phyloP scores from a whole-genome alignment of 2,888 invertebrate genomes.

The Amphipyra tragopoginis region DNA sequence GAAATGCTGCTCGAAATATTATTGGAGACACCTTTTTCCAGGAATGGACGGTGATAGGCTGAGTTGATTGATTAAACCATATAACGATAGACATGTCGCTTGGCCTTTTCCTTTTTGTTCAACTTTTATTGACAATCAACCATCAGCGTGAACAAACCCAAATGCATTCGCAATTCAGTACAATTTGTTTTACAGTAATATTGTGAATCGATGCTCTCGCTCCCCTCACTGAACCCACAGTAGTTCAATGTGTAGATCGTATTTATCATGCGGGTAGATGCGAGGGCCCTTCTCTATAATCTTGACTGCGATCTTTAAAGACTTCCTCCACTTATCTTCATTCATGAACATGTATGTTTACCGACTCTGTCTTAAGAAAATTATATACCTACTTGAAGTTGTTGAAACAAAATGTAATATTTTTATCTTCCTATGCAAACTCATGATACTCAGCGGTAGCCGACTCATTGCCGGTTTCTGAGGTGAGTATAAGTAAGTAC shows the following conservation, averaged over 20 bases:
- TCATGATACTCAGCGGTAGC: no score
- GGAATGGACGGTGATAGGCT: no score
- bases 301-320: conserved; percentile 21
- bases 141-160: not conserved
- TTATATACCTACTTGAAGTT: no score
- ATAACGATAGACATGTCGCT: no score
- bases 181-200: not conserved
- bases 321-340: conserved; percentile 9
- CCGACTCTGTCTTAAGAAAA: not conserved
- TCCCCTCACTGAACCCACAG: not conserved
- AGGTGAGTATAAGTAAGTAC: no score
- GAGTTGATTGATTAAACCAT: no score
- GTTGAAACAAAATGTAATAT: no score
- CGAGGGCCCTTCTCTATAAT: conserved; percentile 5
- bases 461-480: no score
- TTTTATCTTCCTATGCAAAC: no score
- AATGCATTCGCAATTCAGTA: no score
- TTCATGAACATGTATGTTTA: not conserved
- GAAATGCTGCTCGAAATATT: no score
- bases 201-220: not conserved
- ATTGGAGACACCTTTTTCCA: no score
- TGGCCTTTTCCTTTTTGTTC: not conserved
- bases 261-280: conserved; percentile 8
- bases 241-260: conserved; percentile 6
- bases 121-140: not conserved